Evolutionary conservation across 2,888 invertebrate genomes (phyloP).

Genomic region (Stegana nigrithorax): DNA sequence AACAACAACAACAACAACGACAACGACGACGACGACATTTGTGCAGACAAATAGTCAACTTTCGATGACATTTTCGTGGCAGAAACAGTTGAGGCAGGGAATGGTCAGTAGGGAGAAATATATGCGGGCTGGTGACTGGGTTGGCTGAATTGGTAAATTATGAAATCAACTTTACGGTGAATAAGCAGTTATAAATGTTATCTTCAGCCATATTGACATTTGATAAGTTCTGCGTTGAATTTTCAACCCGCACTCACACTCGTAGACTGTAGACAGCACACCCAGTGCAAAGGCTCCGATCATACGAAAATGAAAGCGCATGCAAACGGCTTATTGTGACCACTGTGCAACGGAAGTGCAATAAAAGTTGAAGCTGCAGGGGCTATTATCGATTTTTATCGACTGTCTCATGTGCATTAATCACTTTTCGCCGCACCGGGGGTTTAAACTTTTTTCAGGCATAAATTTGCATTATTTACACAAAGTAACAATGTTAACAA

Average conservation of each 20-base stretch:
- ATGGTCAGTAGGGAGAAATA: constrained; percentile 30
- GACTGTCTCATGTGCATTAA: too few species aligned
- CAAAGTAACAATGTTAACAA: not conserved
- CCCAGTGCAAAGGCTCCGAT: too few species aligned
- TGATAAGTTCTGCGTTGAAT: not conserved
- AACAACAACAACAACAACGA: constrained; percentile 22
- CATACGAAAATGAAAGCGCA: too few species aligned
- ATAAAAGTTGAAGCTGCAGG: too few species aligned
- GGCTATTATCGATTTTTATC: too few species aligned
- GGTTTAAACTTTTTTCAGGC: too few species aligned
- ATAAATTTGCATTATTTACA: constrained; percentile 1
- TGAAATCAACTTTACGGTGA: constrained; percentile 4
- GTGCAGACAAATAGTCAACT: too few species aligned
- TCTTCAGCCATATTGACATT: not conserved
- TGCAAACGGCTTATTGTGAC: too few species aligned
- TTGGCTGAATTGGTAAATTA: not conserved
- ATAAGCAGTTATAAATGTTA: not conserved
- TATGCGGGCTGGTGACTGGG: not conserved
- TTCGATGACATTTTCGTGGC: too few species aligned
- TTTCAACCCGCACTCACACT: not conserved
- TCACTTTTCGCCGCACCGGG: too few species aligned
- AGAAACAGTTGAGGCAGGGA: constrained; percentile 47
- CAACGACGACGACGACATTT: not conserved
- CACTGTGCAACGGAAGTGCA: not conserved
- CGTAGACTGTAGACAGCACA: not conserved